Percentiles rank a stretch among this genome's conserved stretches.
These are phyloP conservation scores for Danio albolineatus DNA, from an alignment of 2,797 vertebrate genomes.

Conservation along the genomic window DNA sequence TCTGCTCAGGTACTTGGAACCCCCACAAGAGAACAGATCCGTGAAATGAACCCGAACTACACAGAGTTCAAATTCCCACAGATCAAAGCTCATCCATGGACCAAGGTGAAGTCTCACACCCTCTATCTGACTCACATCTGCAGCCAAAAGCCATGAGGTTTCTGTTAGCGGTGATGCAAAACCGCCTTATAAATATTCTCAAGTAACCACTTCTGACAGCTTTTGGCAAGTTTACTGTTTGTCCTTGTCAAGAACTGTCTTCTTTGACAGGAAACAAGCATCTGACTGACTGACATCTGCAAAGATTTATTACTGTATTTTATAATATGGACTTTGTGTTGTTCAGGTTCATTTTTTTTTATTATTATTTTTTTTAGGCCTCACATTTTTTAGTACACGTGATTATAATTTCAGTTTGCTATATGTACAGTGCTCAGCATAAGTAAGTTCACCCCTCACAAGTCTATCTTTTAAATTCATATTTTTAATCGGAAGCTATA, in stretches of 20 bases:
- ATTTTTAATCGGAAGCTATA: too few relatives aligned
- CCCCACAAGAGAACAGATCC: slow-evolving; percentile 90
- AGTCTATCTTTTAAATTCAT: too few relatives aligned
- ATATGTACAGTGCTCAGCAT: too few relatives aligned
- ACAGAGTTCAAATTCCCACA: slow-evolving; percentile 93
- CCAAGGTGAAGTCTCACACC: slow-evolving; percentile 58
- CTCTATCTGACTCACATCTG: background rate
- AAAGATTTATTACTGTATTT: background rate
- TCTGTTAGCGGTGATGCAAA: background rate
- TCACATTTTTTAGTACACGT: too few relatives aligned
- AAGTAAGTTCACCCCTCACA: too few relatives aligned
- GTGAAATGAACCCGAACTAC: slow-evolving; percentile 94
- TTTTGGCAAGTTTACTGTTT: background rate
- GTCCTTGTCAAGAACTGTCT: background rate
- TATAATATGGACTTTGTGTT: too few relatives aligned
- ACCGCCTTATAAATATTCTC: background rate
- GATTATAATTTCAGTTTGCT: too few relatives aligned
- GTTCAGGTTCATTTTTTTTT: too few relatives aligned
- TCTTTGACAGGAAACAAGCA: background rate
- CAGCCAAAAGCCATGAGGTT: background rate
- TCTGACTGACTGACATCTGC: background rate
- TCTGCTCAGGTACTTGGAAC: slow-evolving; percentile 70
- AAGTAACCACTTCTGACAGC: background rate
- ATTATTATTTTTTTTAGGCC: too few relatives aligned
- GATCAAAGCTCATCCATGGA: slow-evolving; percentile 75